Evolutionary conservation across 2,888 invertebrate species (phyloP), one percentile per base, ranked within the genome.

Genomic region (Hemaris fuciformis): DNA sequence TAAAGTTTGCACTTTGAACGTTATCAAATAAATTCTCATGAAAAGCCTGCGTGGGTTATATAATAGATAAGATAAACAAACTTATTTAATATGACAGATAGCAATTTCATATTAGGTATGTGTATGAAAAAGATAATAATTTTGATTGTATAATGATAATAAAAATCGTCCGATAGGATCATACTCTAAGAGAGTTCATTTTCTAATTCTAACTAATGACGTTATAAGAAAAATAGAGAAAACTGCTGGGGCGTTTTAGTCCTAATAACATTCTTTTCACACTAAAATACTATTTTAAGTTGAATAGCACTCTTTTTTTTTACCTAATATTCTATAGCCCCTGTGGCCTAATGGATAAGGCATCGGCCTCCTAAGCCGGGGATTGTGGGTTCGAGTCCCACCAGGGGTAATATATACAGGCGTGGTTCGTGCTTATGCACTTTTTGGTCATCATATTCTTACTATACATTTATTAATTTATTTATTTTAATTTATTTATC

Each of bases 311-410:
- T 15, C 2, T 48, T n/a, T 48, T 15, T n/a, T 15, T 3, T 8
- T 5, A 15, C 15, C 48, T n/a, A 8, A 0, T 1, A 2, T 5
- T 7, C 7, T 6, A 6, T 3, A 79, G 94, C 94, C 94, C 94
- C 94, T 94, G 95, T 95, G 95, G 94, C 95, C 95, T 94, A 95
- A 95, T 94, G 94, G 95, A 95, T 94, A 94, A 95, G 95, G 95
- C 94, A 94, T 94, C 94, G 95, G 95, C 94, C 94, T 94, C 95
- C 95, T 95, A 94, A 95, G 94, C 94, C 94, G 94, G 94, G 94
- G 94, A 94, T 94, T 95, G 94, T 94, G 94, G 94, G 94, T 94
- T 94, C 94, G 94, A 94, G 94, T 94, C 94, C 94, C 94, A 94
- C 94, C 94, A 94, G 94, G 94, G 94, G 94, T 94, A n/a, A n/a